Conservation (phyloP, 2,113 vertebrate genomes). For the Thamnophis sirtalis region DNA sequence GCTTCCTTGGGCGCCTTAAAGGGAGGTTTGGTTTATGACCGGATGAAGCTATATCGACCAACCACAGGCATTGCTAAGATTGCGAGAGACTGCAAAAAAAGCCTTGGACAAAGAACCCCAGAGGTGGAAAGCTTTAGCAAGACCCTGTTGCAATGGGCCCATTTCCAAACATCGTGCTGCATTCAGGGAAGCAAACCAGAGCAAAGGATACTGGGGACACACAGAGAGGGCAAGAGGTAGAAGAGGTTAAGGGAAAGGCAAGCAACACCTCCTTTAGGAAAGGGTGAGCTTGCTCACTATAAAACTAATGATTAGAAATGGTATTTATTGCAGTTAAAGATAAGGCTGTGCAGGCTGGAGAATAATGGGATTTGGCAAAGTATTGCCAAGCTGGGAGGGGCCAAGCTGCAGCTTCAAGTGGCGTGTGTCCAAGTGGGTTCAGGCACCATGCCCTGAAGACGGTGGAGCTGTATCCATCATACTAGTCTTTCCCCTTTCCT, state of each 20-base stretch:
- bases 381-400: slow-evolving; percentile 1
- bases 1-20: background rate
- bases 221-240: background rate
- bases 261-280: background rate
- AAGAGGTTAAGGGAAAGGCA: background rate
- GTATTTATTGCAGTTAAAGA: slow-evolving; percentile 63
- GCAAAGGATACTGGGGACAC: background rate
- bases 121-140: background rate
- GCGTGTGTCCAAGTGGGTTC: slow-evolving; percentile 27
- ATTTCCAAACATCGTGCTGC: background rate
- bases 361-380: slow-evolving; percentile 34
- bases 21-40: background rate
- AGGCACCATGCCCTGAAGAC: slow-evolving; percentile 3
- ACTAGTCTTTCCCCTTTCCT: slow-evolving; percentile 79
- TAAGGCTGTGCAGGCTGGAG: slow-evolving; percentile 35
- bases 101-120: background rate
- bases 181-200: background rate
- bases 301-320: slow-evolving; percentile 67
- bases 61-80: fast-evolving
- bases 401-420: slow-evolving; percentile 36
- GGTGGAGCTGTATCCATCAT: background rate
- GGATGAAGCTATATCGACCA: background rate
- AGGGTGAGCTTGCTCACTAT: slow-evolving; percentile 43
- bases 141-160: background rate
- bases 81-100: background rate